Base-by-base conservation (phyloP, 2,888 invertebrate genomes). In the Heterodera filipjevi region DNA sequence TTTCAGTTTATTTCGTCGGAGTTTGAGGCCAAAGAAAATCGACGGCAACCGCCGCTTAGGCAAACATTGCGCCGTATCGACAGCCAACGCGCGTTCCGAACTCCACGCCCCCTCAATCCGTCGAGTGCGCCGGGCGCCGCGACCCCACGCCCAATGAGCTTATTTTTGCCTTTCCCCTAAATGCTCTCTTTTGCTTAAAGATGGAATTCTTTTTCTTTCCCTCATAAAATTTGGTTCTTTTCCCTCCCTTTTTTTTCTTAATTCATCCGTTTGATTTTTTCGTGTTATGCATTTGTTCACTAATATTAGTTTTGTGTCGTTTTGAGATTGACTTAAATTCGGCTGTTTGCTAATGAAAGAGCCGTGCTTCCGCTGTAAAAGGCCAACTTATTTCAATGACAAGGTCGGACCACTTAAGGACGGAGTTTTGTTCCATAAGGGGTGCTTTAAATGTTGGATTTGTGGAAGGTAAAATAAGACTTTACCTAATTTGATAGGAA, bases 371-470 rank as follows among this genome's bases (percentile, higher is more conserved):
- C 85, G 89, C 33, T 87, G 89, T 80, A 87, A 89, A 80, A 85
- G 89, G 73, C 89, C 89, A 14, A 89, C 89, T 68, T 89, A 89
- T 83, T 89, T 89, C 80, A 89, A 89, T 81, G 89, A 89, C 77
- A 89, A 89, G 82, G 82, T 89, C 71, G 89, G 89, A 39, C 89
- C 89, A 22, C 81, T 89, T 76, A 89, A 89, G 81, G 89, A 89
- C 80, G 89, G 89, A 19, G 84, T 85, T 35, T 83, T 88, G 73
- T 89, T 89, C 81, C 89, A 89, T 80, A 88, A 87, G 80, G 87
- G 87, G 72, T 88, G 88, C 80, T 89, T 89, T 84, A 90, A 89
- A 80, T 89, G 89, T 77, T 90, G 88, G 88, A 89, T 90, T 77
- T 89, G 89, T 81, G 89, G 89, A 76, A 76, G 68, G 64, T 76